These are phyloP conservation scores for Phania funesta DNA, from an alignment of 2,888 invertebrate species.

Conservation along the genomic window DNA sequence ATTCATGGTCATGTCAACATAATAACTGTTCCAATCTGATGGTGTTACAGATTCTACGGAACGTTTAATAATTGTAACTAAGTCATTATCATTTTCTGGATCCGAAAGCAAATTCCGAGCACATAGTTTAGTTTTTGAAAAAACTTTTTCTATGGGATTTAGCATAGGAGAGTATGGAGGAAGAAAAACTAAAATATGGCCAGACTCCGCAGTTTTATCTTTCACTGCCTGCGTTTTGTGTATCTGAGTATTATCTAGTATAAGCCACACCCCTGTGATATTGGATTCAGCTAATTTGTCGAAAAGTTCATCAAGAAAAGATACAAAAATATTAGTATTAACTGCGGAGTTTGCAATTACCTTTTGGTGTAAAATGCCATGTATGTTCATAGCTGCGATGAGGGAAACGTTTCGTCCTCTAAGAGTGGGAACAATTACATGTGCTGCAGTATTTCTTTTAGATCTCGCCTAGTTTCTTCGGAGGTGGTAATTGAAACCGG, in stretches of 20 bases:
- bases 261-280: background rate
- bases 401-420: background rate
- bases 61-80: too few relatives aligned
- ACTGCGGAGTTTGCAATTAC: background rate
- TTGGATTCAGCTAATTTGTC: slow-evolving; percentile 4
- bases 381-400: slow-evolving; percentile 3
- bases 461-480: background rate
- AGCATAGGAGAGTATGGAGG: too few relatives aligned
- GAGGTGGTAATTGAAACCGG: background rate
- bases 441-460: background rate
- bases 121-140: too few relatives aligned
- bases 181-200: too few relatives aligned
- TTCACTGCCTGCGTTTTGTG: slow-evolving; percentile 89
- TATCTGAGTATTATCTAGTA: background rate
- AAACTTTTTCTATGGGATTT: too few relatives aligned
- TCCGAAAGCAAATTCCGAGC: too few relatives aligned
- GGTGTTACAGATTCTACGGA: too few relatives aligned
- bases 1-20: too few relatives aligned
- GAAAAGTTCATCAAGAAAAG: background rate
- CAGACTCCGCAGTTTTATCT: too few relatives aligned
- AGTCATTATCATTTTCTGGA: too few relatives aligned
- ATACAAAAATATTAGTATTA: slow-evolving; percentile 7
- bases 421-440: too few relatives aligned
- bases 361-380: slow-evolving; percentile 12
- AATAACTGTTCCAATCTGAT: too few relatives aligned